Evolutionary conservation across 2,113 vertebrate genomes (phyloP), one percentile per base, ranked within the genome.

Genomic region (Collichthys lucidus): DNA sequence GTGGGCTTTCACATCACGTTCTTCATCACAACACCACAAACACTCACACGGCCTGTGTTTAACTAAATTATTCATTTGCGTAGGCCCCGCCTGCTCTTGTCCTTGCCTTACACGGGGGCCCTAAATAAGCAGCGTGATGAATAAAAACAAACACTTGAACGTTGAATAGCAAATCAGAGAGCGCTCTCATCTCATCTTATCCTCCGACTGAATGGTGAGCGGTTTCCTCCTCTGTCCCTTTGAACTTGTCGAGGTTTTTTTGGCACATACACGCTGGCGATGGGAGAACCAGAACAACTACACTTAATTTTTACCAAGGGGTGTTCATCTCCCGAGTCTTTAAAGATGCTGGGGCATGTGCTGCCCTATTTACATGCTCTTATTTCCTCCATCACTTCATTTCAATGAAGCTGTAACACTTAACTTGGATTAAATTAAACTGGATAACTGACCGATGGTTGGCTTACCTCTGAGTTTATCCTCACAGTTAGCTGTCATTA

Each of bases 111-210:
- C 77, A 65, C 74, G 0, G 60, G 60, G 26, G 47, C 77, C 74
- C 68, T 67, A 75, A 88, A 88, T 59, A 87, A 79, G 80, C 82
- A 64, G 47, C 24, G 10, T 26, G 74, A 85, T 83, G 84, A 89
- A 91, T 91, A 79, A 87, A 87, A 80, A 69, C 65, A 42, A 42
- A 70, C 83, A 67, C 42, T 31, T 50, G 29, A n/a, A n/a, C n/a
- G 81, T 89, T 87, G 84, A 92, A 89, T 73, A 74, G 60, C 63
- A 35, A 86, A 85, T 89, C 82, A 77, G 70, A 79, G 76, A 42
- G 44, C 12, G 9, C 82, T 80, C 84, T 88, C 84, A 72, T 86
- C 81, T 71, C 71, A 24, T 82, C 68, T 86, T 68, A 75, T 83
- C 84, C 68, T 68, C 81, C 52, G 52, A 72, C 77, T 86, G 65